These are phyloP conservation scores for Alloscopus bannaensis DNA, from an alignment of 2,888 invertebrate genomes.

Conservation along the genomic window DNA sequence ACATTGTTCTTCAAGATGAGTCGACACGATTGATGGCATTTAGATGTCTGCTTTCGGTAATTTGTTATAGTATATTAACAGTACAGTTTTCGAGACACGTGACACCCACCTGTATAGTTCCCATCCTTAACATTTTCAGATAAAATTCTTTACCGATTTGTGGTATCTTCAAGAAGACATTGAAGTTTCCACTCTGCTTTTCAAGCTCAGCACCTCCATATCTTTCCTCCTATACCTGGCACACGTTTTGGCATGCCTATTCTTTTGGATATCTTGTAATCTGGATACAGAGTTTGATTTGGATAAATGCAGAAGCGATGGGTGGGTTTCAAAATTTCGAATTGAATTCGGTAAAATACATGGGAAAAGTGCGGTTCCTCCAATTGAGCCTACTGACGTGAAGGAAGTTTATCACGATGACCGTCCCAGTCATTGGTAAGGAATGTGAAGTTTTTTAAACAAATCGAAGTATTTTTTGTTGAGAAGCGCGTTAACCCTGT, in stretches of 20 bases:
- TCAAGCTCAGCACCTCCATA: conserved; percentile 64
- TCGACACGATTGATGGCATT: conserved; percentile 19
- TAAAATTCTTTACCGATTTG: conserved; percentile 54
- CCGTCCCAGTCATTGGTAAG: conserved; percentile 55
- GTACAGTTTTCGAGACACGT: not conserved
- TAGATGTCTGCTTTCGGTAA: conserved; percentile 42
- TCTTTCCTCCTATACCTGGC: conserved; percentile 64
- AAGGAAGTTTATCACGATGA: conserved; percentile 14
- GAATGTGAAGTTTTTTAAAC: conserved; percentile 25
- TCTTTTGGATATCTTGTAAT: conserved; percentile 38
- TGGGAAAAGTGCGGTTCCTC: not conserved
- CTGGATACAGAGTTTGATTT: not conserved
- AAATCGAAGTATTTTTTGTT: no score
- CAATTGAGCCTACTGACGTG: not conserved
- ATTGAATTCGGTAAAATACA: conserved; percentile 41
- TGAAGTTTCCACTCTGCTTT: conserved; percentile 61
- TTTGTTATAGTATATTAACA: not conserved
- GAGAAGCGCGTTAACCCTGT: no score
- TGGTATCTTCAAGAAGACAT: conserved; percentile 52
- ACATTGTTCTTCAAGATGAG: conserved; percentile 11
- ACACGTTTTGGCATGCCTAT: conserved; percentile 67
- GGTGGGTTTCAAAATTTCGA: conserved; percentile 43
- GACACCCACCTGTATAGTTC: not conserved
- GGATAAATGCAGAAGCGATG: not conserved
- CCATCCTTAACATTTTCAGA: conserved; percentile 31